Evolutionary conservation across 1,140 invertebrate species (phyloP).

Genomic region (Zaprionus kolodkinae): DNA sequence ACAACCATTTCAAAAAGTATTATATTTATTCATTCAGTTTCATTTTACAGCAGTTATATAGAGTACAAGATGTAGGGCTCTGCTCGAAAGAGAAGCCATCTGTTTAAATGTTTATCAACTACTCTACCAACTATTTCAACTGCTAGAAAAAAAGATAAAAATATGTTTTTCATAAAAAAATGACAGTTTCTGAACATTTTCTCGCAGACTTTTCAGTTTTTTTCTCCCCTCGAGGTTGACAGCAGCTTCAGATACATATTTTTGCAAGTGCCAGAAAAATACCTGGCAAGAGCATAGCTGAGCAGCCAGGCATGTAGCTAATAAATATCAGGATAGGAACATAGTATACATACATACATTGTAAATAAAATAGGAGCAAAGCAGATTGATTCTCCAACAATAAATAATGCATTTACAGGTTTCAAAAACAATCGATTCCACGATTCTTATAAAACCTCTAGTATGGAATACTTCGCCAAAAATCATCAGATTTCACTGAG

Average conservation of each 20-base stretch:
- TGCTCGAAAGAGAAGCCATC: not conserved
- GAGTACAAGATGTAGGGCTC: not conserved
- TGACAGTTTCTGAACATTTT: not conserved
- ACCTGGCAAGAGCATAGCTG: not conserved
- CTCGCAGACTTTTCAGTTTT: not conserved
- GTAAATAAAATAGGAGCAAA: not conserved
- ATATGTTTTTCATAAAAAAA: not conserved
- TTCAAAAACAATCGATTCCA: too few relatives aligned
- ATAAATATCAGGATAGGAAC: not conserved
- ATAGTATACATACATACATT: not conserved
- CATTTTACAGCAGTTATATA: not conserved
- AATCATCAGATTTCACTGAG: too few relatives aligned
- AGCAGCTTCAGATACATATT: not conserved
- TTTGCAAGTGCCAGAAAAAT: slow-evolving; percentile 4
- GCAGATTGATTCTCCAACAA: too few relatives aligned
- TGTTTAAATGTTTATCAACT: slow-evolving; percentile 15
- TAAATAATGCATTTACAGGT: too few relatives aligned
- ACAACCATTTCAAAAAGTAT: not conserved
- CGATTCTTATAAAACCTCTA: too few relatives aligned
- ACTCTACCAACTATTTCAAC: not conserved
- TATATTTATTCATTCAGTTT: not conserved
- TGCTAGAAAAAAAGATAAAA: not conserved
- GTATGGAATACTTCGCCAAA: too few relatives aligned
- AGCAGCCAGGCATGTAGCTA: not conserved
- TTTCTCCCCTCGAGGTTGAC: not conserved